Conservation (phyloP, 2,888 invertebrate genomes). For the Pyralis farinalis region DNA sequence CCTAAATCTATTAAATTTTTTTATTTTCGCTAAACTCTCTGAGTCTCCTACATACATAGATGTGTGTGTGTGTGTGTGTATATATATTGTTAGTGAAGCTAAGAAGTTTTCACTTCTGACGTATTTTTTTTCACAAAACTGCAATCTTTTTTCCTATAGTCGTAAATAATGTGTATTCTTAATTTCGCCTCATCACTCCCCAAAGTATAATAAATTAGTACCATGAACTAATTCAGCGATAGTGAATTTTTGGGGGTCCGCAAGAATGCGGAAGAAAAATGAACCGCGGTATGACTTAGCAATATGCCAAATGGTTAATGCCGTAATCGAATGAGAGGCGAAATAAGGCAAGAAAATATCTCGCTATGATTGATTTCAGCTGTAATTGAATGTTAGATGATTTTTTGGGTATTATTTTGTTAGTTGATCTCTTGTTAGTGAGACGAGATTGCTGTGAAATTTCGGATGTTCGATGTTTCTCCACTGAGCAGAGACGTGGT, state of each 20-base stretch:
- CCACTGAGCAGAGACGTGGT: no score
- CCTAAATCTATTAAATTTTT: no score
- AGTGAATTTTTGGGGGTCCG: constrained; percentile 63
- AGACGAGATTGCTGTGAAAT: no score
- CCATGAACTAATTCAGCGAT: constrained; percentile 56
- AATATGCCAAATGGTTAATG: constrained; percentile 39
- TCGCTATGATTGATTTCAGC: constrained; percentile 35
- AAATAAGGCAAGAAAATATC: constrained; percentile 45
- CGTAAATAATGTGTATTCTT: constrained; percentile 13
- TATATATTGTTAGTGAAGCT: no score
- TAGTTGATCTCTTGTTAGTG: no score
- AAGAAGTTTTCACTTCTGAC: no score
- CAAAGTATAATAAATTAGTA: constrained; percentile 62
- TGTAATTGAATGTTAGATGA: not conserved
- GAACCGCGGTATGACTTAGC: constrained; percentile 56
- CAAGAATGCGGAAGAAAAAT: constrained; percentile 64
- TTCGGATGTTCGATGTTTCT: no score
- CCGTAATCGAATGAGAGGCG: constrained; percentile 61
- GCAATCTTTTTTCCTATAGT: no score
- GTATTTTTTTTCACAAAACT: no score
- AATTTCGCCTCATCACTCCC: constrained; percentile 50
- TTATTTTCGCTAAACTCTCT: no score
- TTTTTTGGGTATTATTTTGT: not conserved
- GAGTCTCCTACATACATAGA: no score
- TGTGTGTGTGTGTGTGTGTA: no score